phyloP scores from a whole-genome alignment of 2,113 vertebrate species.

The Salvelinus sp. region DNA sequence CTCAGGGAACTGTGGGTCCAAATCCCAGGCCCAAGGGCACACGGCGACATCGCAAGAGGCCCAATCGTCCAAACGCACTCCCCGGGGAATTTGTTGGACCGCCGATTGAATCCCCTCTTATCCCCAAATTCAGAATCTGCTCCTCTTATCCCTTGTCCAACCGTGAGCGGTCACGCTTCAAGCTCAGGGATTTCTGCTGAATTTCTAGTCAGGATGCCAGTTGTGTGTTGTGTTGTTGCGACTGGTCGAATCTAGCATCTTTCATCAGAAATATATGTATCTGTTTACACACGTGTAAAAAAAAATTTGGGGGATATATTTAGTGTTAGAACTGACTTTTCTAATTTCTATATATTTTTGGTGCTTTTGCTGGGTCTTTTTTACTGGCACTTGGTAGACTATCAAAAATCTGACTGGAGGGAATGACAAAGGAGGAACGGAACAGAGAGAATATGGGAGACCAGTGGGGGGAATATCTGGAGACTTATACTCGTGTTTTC shows the following conservation, averaged over 20 bases:
- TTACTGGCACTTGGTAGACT: neutral
- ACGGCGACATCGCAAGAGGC: neutral
- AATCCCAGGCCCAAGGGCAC: conserved; percentile 4
- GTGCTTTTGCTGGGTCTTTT: neutral
- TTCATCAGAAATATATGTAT: neutral
- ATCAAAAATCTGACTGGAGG: neutral
- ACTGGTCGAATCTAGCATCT: neutral
- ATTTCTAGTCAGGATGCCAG: conserved; percentile 52
- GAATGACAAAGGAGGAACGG: neutral
- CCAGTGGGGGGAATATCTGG: neutral
- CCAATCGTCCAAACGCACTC: neutral
- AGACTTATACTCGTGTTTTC: conserved; percentile 11
- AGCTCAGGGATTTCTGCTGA: conserved; percentile 67
- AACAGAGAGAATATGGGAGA: neutral
- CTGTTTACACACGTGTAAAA: neutral
- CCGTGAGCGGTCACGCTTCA: conserved; percentile 65
- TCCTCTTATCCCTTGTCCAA: conserved; percentile 60
- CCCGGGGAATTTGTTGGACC: conserved; percentile 42
- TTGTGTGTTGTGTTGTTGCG: conserved; percentile 1
- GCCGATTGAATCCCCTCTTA: conserved; percentile 57
- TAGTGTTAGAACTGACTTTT: neutral
- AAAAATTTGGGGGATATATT: neutral
- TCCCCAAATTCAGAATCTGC: conserved; percentile 66
- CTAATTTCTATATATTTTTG: neutral
- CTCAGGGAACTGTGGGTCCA: conserved; percentile 8